A percentile compares a stretch with the other conserved stretches of the same genome.
Conservation (phyloP, 2,797 vertebrate species). For the Typhlichthys subterraneus region DNA sequence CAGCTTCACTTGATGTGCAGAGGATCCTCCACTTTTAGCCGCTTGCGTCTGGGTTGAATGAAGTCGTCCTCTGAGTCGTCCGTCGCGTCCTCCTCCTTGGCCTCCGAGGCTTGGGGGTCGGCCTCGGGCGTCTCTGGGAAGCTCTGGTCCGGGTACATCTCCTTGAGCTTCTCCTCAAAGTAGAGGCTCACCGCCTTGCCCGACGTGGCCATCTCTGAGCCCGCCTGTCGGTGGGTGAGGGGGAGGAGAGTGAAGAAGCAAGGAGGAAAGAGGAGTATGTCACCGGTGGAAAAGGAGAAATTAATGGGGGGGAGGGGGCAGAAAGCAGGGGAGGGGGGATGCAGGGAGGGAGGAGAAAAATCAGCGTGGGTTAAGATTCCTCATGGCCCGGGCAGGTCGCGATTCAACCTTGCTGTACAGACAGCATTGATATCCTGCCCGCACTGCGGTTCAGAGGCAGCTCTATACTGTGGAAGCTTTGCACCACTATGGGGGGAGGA, state of each 20-base stretch:
- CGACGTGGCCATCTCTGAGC: constrained; percentile 98
- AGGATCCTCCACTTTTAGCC: constrained; percentile 93
- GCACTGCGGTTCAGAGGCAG: constrained; percentile 58
- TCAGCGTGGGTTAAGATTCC: constrained; percentile 77
- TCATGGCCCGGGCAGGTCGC: constrained; percentile 40
- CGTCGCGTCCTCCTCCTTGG: constrained; percentile 84
- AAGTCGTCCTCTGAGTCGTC: constrained; percentile 97
- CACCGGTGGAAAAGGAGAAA: constrained; percentile 37
- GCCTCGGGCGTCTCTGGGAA: constrained; percentile 88
- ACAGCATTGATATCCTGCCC: constrained; percentile 61
- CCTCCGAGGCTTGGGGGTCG: constrained; percentile 75
- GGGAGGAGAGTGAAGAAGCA: constrained; percentile 34
- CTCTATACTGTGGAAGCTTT: no score
- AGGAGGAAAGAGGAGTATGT: constrained; percentile 42
- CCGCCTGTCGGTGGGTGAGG: constrained; percentile 78
- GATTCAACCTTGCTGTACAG: constrained; percentile 66
- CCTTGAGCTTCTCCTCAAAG: constrained; percentile 94
- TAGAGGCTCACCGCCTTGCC: constrained; percentile 91
- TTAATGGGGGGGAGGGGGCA: constrained; percentile 54
- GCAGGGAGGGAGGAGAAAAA: constrained; percentile 74
- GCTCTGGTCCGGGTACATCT: constrained; percentile 91
- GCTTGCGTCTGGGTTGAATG: constrained; percentile 93
- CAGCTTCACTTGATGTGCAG: constrained; percentile 92
- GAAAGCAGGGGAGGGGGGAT: constrained; percentile 54
- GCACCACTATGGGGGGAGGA: no score